Evolutionary conservation across 2,113 vertebrate species (phyloP).

Genomic region (Addax nasomaculatus): DNA sequence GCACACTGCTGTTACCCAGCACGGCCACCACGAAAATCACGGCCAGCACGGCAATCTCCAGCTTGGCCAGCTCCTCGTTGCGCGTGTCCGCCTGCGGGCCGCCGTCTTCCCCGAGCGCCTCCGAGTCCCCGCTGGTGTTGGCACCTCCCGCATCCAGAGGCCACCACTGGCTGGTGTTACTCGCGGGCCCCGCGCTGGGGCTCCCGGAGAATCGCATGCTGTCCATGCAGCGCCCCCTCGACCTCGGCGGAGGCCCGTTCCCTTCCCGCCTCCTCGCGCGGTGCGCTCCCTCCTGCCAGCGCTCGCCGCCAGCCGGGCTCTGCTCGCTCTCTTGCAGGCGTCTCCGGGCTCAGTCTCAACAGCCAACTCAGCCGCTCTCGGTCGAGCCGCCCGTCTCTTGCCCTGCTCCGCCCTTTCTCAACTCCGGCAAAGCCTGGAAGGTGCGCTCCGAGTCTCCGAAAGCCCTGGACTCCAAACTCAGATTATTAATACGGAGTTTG

Average conservation of each 20-base stretch:
- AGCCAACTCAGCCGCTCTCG: fast-evolving
- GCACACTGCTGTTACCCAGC: constrained; percentile 90
- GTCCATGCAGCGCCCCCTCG: not conserved
- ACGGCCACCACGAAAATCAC: constrained; percentile 92
- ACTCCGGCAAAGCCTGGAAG: fast-evolving
- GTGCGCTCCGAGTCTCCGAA: not conserved
- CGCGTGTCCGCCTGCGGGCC: constrained; percentile 74
- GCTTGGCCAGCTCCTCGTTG: constrained; percentile 92
- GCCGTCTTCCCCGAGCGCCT: not conserved
- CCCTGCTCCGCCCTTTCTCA: not conserved
- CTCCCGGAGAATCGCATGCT: constrained; percentile 7
- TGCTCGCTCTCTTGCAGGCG: fast-evolving
- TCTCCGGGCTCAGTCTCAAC: not conserved
- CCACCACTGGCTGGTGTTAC: constrained; percentile 50
- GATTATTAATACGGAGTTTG: not conserved
- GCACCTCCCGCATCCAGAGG: not conserved
- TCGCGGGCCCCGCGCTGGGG: not conserved
- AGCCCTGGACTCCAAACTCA: not conserved
- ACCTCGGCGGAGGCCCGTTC: not conserved
- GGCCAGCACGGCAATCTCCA: constrained; percentile 91
- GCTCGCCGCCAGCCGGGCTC: not conserved
- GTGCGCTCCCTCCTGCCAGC: not conserved
- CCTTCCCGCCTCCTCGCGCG: fast-evolving
- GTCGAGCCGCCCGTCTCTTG: fast-evolving
- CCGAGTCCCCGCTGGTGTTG: not conserved